phyloP scores from a whole-genome alignment of 2,113 vertebrate species.

The Gambusia affinis region DNA sequence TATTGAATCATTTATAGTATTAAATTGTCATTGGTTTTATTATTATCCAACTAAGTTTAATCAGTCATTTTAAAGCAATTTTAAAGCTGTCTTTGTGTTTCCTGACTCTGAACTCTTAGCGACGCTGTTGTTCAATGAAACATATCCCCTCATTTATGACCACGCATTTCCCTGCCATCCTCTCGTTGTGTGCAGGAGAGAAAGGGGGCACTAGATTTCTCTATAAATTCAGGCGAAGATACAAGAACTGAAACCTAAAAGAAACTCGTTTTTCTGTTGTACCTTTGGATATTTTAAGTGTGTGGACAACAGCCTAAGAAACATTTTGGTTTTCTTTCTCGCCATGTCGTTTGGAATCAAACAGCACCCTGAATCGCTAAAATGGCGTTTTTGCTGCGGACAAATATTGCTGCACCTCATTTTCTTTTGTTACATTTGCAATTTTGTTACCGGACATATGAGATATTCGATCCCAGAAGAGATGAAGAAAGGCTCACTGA shows the following conservation, averaged over 20 bases:
- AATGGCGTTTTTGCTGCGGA: slow-evolving; percentile 3
- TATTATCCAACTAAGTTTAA: not conserved
- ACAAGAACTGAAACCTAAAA: not conserved
- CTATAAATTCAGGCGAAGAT: not conserved
- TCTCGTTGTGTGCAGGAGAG: not conserved
- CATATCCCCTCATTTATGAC: not conserved
- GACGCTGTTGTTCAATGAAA: slow-evolving; percentile 44
- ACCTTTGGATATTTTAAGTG: not conserved
- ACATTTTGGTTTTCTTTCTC: not conserved
- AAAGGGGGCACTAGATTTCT: not conserved
- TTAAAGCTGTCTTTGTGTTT: not conserved
- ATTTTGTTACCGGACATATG: slow-evolving; percentile 7
- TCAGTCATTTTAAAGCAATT: not conserved
- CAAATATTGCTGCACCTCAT: not conserved
- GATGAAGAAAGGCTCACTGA: slow-evolving; percentile 37
- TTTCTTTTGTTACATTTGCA: slow-evolving; percentile 9
- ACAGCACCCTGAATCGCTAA: not conserved
- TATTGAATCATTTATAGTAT: not conserved
- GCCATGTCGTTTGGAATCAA: not conserved
- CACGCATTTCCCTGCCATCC: not conserved
- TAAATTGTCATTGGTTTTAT: not conserved
- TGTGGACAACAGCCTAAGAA: not conserved
- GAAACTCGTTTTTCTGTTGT: not conserved
- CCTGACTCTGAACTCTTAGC: slow-evolving; percentile 33
- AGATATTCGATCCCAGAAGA: slow-evolving; percentile 54